Evolutionary conservation across 2,888 invertebrate species (phyloP).

Genomic region (Bellardia bayeri): DNA sequence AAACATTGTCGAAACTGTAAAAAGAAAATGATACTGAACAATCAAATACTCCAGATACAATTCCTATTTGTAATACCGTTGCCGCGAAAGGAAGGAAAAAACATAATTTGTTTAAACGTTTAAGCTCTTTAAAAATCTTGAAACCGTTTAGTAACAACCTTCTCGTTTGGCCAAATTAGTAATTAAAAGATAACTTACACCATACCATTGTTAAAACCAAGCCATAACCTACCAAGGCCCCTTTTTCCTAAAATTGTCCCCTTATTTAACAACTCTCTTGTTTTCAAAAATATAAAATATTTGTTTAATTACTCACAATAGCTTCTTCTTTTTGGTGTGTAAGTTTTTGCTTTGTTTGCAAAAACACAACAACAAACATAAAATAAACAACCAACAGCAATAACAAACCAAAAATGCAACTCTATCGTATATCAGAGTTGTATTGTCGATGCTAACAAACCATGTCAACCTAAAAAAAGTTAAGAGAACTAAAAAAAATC

Average conservation of each 20-base stretch:
- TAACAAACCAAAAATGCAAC: conserved; percentile 56
- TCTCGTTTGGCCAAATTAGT: too few species aligned
- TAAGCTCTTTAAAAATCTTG: too few species aligned
- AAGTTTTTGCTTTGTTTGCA: conserved; percentile 15
- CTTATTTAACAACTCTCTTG: not conserved
- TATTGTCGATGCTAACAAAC: conserved; percentile 68
- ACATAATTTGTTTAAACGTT: too few species aligned
- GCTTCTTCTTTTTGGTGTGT: conserved; percentile 65
- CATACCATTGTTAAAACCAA: not conserved
- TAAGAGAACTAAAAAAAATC: not conserved
- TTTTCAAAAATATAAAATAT: conserved; percentile 62
- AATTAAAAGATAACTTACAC: not conserved
- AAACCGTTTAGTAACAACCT: too few species aligned
- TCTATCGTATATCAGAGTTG: conserved; percentile 64
- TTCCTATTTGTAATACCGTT: too few species aligned
- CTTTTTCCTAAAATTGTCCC: not conserved
- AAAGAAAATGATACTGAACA: too few species aligned
- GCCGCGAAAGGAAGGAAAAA: too few species aligned
- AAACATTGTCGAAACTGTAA: too few species aligned
- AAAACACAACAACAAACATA: conserved; percentile 55
- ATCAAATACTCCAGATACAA: too few species aligned
- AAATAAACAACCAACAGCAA: conserved; percentile 59
- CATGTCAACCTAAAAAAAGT: conserved; percentile 64
- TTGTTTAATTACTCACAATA: conserved; percentile 73
- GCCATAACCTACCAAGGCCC: conserved; percentile 11